These are phyloP conservation scores for Paramisgurnus dabryanus DNA, from an alignment of 2,113 vertebrate genomes.

Conservation along the genomic window DNA sequence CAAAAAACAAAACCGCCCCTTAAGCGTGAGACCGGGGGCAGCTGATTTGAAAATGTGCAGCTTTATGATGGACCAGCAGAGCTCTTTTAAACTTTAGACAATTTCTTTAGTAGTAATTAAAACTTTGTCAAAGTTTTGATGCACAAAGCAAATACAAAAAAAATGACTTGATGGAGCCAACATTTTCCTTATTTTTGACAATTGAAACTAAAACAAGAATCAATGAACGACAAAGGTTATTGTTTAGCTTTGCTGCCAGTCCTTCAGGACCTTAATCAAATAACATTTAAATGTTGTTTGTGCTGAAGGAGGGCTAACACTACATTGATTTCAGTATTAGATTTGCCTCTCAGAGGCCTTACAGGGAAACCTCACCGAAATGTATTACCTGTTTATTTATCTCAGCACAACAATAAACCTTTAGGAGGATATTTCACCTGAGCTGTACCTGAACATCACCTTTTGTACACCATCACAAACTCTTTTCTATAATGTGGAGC, in stretches of 20 bases:
- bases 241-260: conserved; percentile 34
- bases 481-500: too few relatives aligned
- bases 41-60: background rate
- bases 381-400: background rate
- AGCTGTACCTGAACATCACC: background rate
- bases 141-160: background rate
- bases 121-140: too few relatives aligned
- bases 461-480: too few relatives aligned
- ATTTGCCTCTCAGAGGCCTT: conserved; percentile 43
- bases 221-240: conserved; percentile 39
- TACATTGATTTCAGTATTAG: conserved; percentile 54
- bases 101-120: too few relatives aligned
- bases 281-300: conserved; percentile 52
- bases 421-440: background rate
- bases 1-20: conserved; percentile 6
- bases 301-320: conserved; percentile 43
- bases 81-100: too few relatives aligned
- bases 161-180: background rate
- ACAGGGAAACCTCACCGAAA: conserved; percentile 16
- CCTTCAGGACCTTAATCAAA: conserved; percentile 44
- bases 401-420: background rate
- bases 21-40: conserved; percentile 21
- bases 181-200: conserved; percentile 13
- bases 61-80: too few relatives aligned
- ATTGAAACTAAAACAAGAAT: conserved; percentile 32